Conservation (phyloP, 1,140 invertebrate species). For the Danaus plexippus region DNA sequence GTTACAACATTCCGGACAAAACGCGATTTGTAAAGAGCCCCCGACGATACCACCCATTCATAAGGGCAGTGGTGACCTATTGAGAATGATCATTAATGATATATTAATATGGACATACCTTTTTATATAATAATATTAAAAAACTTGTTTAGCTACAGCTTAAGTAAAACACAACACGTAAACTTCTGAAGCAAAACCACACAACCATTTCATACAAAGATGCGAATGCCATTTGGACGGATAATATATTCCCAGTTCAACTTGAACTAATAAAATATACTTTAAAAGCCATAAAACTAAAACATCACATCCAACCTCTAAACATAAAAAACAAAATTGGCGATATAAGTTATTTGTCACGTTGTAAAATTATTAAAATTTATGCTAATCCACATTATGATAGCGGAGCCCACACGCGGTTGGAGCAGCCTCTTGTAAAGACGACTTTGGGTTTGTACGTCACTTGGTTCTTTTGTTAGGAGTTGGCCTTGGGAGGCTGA, state of each 20-base stretch:
- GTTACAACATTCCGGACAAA: slow-evolving; percentile 69
- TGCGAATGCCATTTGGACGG: no score
- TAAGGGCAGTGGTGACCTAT: slow-evolving; percentile 68
- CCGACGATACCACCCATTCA: slow-evolving; percentile 71
- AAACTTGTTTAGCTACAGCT: no score
- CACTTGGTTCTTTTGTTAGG: slow-evolving; percentile 58
- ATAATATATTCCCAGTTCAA: slow-evolving; percentile 5
- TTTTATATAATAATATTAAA: slow-evolving; percentile 1
- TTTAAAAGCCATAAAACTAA: slow-evolving; percentile 17
- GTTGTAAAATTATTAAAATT: slow-evolving; percentile 19
- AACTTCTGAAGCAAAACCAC: no score
- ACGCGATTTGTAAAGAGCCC: slow-evolving; percentile 68
- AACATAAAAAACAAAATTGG: slow-evolving; percentile 24
- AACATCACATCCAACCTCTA: slow-evolving; percentile 21
- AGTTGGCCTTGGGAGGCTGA: slow-evolving; percentile 53
- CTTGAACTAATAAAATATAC: slow-evolving; percentile 20
- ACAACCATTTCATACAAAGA: no score
- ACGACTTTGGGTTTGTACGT: slow-evolving; percentile 58
- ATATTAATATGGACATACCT: slow-evolving; percentile 38
- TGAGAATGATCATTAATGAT: slow-evolving; percentile 49
- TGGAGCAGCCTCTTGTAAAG: slow-evolving; percentile 62
- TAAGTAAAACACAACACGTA: not conserved
- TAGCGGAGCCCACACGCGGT: slow-evolving; percentile 60
- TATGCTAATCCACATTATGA: slow-evolving; percentile 38
- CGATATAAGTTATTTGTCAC: slow-evolving; percentile 23